Evolutionary conservation across 2,888 invertebrate species (phyloP), one percentile per base, ranked within the genome.

Genomic region (Stenichneumon culpator): DNA sequence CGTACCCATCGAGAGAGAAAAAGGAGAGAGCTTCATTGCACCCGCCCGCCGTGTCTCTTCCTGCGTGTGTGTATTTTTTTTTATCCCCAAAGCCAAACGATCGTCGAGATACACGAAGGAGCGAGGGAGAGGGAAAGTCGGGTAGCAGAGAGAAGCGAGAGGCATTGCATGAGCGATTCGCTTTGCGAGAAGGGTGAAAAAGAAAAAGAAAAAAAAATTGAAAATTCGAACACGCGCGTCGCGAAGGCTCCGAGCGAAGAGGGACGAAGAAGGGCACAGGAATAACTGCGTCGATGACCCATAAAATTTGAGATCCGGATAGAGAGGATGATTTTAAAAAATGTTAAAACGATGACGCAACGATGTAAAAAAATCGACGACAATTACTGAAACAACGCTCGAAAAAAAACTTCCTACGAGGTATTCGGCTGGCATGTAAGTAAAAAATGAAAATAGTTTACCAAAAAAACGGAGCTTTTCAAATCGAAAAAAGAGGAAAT

Each of bases 211-310:
- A 32, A 6, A 70, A 65, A 77, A 50, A 68, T 50, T 22, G 54
- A 69, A 83, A 70, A 83, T 75, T 83, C 73, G 70, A 70, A 57
- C 70, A 57, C 75, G 63, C 82, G 63, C 77, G 70, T 36, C 63
- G 69, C 19, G 60, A 39, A 57, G 28, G 57, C 52, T 14, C 16
- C 28, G 28, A 16, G 63, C 19, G 14, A 60, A 70, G 47, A 50
- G 60, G 32, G 32, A 44, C 28, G 19, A 65, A 57, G 25, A 6
- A 16, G 36, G 79, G 16, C 52, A 70, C 70, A 52, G 65, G n/a
- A 75, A 74, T 74, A 79, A 75, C 75, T 63, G 50, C 54, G 32
- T 77, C 63, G 70, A 79, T 79, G 83, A 83, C 54, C 79, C 83
- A 70, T 77, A 70, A 82, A 79, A 80, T 83, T 70, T 78, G 39